Evolutionary conservation across 2,113 vertebrate species (phyloP).

Genomic region (Arothron firmamentum): DNA sequence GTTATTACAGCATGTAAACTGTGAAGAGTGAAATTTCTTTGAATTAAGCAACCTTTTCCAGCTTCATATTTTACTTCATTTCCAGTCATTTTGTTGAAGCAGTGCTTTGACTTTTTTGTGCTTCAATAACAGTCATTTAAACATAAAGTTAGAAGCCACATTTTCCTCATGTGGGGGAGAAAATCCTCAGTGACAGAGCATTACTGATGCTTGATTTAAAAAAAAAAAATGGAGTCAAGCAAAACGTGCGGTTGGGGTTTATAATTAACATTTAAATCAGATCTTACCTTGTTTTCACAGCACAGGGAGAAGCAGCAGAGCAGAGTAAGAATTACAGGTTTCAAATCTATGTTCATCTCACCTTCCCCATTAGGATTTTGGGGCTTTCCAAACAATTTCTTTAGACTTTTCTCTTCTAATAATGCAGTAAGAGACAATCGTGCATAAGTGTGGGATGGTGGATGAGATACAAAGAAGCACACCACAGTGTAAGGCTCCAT

Average conservation of each 20-base stretch:
- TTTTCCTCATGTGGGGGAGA: not conserved
- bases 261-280: not conserved
- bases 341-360: constrained; percentile 32
- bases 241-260: constrained; percentile 3
- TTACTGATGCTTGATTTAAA: too few relatives aligned
- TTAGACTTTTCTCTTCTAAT: constrained; percentile 54
- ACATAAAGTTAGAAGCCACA: not conserved
- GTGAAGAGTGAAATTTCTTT: too few relatives aligned
- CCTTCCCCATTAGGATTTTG: constrained; percentile 30
- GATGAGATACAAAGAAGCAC: not conserved
- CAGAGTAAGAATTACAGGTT: constrained; percentile 21
- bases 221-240: too few relatives aligned
- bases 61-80: not conserved
- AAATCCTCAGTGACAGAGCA: not conserved
- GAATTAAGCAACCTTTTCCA: too few relatives aligned
- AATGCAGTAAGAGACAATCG: constrained; percentile 18
- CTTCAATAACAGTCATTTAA: constrained; percentile 10
- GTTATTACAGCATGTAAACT: not conserved
- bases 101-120: not conserved
- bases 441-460: constrained; percentile 10
- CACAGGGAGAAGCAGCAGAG: constrained; percentile 4
- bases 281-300: not conserved
- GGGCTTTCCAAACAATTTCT: constrained; percentile 33
- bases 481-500: not conserved
- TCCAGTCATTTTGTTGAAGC: too few relatives aligned